These are phyloP conservation scores for Coenobita brevimanus DNA, from an alignment of 1,140 invertebrate species.

Conservation along the genomic window DNA sequence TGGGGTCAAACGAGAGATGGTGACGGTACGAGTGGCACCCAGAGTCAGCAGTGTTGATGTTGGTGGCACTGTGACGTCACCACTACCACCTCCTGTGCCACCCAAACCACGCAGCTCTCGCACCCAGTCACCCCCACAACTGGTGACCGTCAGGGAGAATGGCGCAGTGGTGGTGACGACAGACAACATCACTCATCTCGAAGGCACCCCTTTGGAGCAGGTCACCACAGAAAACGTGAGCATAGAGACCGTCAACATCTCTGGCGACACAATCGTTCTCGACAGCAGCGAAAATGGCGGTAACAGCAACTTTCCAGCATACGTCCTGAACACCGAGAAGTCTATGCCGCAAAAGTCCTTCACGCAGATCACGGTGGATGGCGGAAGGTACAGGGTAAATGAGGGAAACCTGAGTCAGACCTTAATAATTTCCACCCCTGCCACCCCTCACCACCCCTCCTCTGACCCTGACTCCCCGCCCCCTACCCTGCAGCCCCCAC, in stretches of 20 bases:
- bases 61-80: not conserved
- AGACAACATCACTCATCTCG: slow-evolving; percentile 25
- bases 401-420: slow-evolving; percentile 56
- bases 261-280: slow-evolving; percentile 33
- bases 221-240: slow-evolving; percentile 12
- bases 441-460: not conserved
- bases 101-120: slow-evolving; percentile 35
- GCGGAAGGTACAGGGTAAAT: slow-evolving; percentile 50
- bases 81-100: slow-evolving; percentile 23
- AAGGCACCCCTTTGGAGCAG: not conserved
- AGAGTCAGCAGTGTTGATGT: slow-evolving; percentile 39
- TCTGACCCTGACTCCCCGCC: slow-evolving; percentile 53
- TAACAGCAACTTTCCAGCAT: not conserved
- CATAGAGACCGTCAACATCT: slow-evolving; percentile 36
- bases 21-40: slow-evolving; percentile 54
- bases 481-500: slow-evolving; percentile 53
- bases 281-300: slow-evolving; percentile 30
- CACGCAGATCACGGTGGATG: slow-evolving; percentile 60
- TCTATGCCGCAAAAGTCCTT: slow-evolving; percentile 55
- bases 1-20: slow-evolving; percentile 20
- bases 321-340: slow-evolving; percentile 15
- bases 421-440: slow-evolving; percentile 56
- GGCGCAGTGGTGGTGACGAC: slow-evolving; percentile 58
- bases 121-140: slow-evolving; percentile 41
- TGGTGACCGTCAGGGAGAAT: slow-evolving; percentile 62